phyloP scores from a whole-genome alignment of 2,797 vertebrate genomes.

The Melanotaenia nigrans region DNA sequence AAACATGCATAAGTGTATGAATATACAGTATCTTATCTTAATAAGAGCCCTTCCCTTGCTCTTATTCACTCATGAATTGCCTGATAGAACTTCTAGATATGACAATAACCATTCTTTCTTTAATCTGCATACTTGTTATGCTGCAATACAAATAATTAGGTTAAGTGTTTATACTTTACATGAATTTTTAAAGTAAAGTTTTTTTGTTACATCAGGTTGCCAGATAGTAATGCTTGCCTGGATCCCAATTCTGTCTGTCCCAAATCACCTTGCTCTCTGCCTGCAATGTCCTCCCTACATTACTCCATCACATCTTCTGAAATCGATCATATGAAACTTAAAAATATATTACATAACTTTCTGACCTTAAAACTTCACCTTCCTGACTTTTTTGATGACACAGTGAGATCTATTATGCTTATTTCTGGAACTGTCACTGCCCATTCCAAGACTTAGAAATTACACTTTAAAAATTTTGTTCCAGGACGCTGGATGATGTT shows the following conservation, averaged over 20 bases:
- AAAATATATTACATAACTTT: no score
- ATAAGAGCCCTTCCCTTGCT: background rate
- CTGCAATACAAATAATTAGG: background rate
- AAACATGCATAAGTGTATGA: no score
- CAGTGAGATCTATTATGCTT: background rate
- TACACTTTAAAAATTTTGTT: no score
- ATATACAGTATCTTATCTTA: no score
- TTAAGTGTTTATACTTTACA: background rate
- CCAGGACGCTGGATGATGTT: no score
- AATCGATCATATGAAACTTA: no score
- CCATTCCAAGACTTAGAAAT: background rate
- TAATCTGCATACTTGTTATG: background rate
- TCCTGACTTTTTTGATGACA: background rate
- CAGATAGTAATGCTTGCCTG: background rate
- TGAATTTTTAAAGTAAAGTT: background rate
- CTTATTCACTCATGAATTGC: background rate
- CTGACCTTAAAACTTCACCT: no score
- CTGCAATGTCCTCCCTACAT: no score
- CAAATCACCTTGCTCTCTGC: background rate
- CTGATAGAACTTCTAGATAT: background rate
- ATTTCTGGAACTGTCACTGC: background rate
- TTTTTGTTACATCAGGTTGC: background rate
- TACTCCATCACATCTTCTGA: no score
- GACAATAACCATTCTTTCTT: background rate
- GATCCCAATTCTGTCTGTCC: background rate